A percentile compares a stretch with the other conserved stretches of the same genome.
phyloP scores from a whole-genome alignment of 1,140 invertebrate species.

The Schlechtendalia chinensis region DNA sequence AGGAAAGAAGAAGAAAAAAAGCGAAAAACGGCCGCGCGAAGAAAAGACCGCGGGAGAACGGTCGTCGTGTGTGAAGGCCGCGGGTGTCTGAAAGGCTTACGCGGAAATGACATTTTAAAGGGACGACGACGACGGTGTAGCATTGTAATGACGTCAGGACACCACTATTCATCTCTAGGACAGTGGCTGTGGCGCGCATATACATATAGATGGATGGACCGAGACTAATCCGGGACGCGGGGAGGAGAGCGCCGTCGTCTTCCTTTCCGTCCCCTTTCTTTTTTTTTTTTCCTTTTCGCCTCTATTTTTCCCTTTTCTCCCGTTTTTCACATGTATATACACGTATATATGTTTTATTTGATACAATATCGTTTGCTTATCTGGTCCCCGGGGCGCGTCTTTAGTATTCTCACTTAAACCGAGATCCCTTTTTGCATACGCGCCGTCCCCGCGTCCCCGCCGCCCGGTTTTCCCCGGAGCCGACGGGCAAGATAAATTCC shows the following conservation, averaged over 20 bases:
- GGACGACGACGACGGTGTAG: constrained; percentile 43
- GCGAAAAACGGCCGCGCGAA: too few species aligned
- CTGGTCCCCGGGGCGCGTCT: constrained; percentile 48
- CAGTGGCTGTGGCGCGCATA: constrained; percentile 6
- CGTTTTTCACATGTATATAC: background rate
- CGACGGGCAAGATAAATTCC: constrained; percentile 42
- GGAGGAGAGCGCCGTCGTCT: background rate
- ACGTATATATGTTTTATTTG: too few species aligned
- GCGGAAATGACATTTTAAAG: constrained; percentile 46
- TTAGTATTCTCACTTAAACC: constrained; percentile 50
- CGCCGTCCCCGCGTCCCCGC: background rate
- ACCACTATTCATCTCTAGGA: constrained; percentile 47
- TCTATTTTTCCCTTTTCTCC: constrained; percentile 1
- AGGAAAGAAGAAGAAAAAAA: background rate
- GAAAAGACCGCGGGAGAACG: too few species aligned
- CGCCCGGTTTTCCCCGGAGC: background rate
- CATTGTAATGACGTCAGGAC: constrained; percentile 48
- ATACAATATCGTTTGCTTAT: constrained; percentile 50
- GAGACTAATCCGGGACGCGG: constrained; percentile 36
- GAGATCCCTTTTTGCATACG: constrained; percentile 43
- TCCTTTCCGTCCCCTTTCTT: background rate
- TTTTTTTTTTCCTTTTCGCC: background rate
- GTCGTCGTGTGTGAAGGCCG: background rate
- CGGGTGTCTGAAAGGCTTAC: constrained; percentile 33
- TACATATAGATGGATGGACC: constrained; percentile 44